Conservation (phyloP, 2,888 invertebrate genomes). For the Chrysolina haemoptera region DNA sequence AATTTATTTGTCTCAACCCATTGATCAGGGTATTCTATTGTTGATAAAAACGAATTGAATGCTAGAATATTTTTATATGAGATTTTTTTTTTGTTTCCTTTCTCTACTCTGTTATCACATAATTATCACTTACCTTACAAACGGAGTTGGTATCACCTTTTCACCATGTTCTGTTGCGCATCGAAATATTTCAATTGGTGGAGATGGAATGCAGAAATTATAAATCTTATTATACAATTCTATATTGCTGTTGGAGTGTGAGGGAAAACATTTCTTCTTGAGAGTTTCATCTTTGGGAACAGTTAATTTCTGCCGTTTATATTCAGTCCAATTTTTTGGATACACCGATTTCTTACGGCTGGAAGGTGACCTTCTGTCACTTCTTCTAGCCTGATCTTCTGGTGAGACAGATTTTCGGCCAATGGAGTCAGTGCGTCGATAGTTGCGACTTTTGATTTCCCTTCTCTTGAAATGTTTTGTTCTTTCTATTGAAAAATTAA, state of each 20-base stretch:
- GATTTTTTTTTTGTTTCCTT: neutral
- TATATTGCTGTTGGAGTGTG: constrained; percentile 34
- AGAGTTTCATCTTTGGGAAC: constrained; percentile 47
- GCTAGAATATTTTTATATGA: too few species aligned
- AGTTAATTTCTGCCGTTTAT: constrained; percentile 48
- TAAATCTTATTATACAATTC: constrained; percentile 49
- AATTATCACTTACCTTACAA: constrained; percentile 58
- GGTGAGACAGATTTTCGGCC: constrained; percentile 47
- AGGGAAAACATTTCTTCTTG: constrained; percentile 50
- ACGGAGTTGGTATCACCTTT: constrained; percentile 56
- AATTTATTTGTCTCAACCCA: too few species aligned
- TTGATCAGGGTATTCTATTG: too few species aligned
- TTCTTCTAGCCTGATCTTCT: constrained; percentile 26
- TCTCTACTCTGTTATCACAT: neutral
- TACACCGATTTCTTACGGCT: constrained; percentile 45
- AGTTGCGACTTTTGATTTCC: constrained; percentile 58
- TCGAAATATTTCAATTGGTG: constrained; percentile 56
- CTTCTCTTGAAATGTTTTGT: constrained; percentile 52
- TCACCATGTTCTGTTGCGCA: constrained; percentile 55
- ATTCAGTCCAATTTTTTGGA: constrained; percentile 60
- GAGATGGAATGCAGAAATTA: constrained; percentile 59
- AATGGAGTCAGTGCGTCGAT: constrained; percentile 49
- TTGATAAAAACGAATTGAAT: too few species aligned
- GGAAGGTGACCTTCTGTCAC: constrained; percentile 42
- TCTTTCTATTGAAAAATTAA: constrained; percentile 39